Evolutionary conservation across 2,888 invertebrate genomes (phyloP), one percentile per base, ranked within the genome.

Genomic region (Rhagonycha lutea): DNA sequence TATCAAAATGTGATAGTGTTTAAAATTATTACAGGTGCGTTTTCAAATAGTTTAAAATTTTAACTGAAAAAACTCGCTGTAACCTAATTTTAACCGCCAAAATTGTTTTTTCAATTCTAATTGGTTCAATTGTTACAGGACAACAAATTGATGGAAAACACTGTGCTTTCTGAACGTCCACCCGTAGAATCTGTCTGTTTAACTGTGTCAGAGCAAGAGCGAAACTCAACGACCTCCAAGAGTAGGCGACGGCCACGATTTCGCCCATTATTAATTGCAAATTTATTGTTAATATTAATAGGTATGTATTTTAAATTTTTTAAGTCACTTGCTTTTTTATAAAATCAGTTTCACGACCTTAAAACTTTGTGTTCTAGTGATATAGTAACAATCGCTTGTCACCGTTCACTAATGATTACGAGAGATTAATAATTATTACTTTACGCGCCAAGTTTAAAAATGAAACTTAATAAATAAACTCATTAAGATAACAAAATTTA

Each of bases 81-180:
- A 11, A 7, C 23, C 11, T 60, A 7, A 69, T 32, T 68, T 69
- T 60, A 70, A 26, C 26, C 61, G 9, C 4, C 26, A 14, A 14
- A 60, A 61, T 26, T n/a, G 12, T 47, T 47, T n/a, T n/a, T 5
- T n/a, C 2, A n/a, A 47, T 47, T 8, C 12, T 47, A 47, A 47
- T 47, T 47, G 47, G 47, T 65, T 72, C 61, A 14, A 23, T 75
- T 76, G 63, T 83, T 84, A 28, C 83, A 86, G 86, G 86, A 86
- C 73, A 86, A 86, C 78, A 86, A 86, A 81, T 83, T 83, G 65
- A 86, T 86, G 86, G 82, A 85, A 77, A 83, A 83, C 23, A 79
- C 85, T 78, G 81, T 83, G 83, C 82, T 82, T 76, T 81, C 85
- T 82, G 79, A 79, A 67, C 79, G 80, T 68, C 78, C 78, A 73